Base-by-base conservation (phyloP, 2,113 vertebrate genomes). In the Aphyosemion australe region DNA sequence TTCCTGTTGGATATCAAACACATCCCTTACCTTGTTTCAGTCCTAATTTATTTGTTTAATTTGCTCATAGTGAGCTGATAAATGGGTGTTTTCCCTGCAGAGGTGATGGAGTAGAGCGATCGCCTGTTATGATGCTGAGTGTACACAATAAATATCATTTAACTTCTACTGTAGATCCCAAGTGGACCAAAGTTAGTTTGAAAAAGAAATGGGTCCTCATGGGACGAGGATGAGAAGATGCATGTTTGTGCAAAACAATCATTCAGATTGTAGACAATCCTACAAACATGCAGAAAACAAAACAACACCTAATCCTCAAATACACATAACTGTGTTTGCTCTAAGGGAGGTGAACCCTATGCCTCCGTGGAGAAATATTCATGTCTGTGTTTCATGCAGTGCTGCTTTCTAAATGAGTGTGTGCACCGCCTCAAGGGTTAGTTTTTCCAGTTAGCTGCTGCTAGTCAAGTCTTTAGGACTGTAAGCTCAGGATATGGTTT, bases 41-140 rank as follows among this genome's bases (percentile, higher is more conserved):
- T 39, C 55, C 69, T 61, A 59, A 81, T 75, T 76, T 60, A 19
- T 56, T 57, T 50, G 48, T 82, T 76, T 84, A 83, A 85, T 81
- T 74, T 65, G 32, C 53, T 69, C 77, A 74, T 65, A 53, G 76
- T 58, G 48, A 52, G 76, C 61, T 75, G 81, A 81, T 77, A 71
- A 84, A 78, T 84, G 68, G 53, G 48, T 50, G 65, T 59, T 84
- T 77, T 73, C 26, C 37, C 37, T 47, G 26, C 0, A 0, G 47
- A 26, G n/a, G n/a, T 78, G 78, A 85, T 72, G 47, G 60, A 79
- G 75, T 32, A 41, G 69, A 81, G 59, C 45, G 61, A 61, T 73
- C 49, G 48, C 59, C 61, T 71, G 65, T n/a, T n/a, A n/a, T 66
- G 45, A 53, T 71, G 49, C 47, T 31, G 46, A 47, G 46, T 18